phyloP scores from a whole-genome alignment of 2,113 vertebrate genomes.

The Microtus montanus region DNA sequence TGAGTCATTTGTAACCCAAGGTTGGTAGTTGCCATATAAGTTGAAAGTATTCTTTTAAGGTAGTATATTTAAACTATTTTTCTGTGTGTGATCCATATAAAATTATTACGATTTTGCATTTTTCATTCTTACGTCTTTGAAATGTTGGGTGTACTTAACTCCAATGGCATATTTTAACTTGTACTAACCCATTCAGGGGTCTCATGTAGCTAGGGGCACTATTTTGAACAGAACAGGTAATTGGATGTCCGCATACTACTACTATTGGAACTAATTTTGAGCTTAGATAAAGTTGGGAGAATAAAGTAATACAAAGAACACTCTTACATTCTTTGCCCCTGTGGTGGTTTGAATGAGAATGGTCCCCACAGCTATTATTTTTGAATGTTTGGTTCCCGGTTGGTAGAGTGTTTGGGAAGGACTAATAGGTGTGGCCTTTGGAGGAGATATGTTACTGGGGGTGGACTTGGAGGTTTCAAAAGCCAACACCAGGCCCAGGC shows the following conservation, averaged over 20 bases:
- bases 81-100: background rate
- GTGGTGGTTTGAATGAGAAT: background rate
- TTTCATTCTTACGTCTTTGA: background rate
- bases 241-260: background rate
- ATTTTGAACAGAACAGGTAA: background rate
- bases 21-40: background rate
- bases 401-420: background rate
- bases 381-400: background rate
- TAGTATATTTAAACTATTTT: slow-evolving; percentile 11
- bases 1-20: slow-evolving; percentile 24
- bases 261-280: slow-evolving; percentile 1
- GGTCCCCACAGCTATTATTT: background rate
- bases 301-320: slow-evolving; percentile 9
- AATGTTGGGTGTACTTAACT: slow-evolving; percentile 18
- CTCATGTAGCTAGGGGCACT: background rate
- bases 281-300: slow-evolving; percentile 6
- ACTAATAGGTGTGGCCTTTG: background rate
- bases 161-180: background rate
- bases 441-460: background rate
- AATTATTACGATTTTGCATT: background rate
- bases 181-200: background rate
- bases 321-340: background rate
- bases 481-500: background rate
- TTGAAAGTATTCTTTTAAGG: slow-evolving; percentile 2
- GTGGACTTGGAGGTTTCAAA: background rate